Evolutionary conservation across 2,113 vertebrate species (phyloP).

Genomic region (Cyprinodon variegatus): DNA sequence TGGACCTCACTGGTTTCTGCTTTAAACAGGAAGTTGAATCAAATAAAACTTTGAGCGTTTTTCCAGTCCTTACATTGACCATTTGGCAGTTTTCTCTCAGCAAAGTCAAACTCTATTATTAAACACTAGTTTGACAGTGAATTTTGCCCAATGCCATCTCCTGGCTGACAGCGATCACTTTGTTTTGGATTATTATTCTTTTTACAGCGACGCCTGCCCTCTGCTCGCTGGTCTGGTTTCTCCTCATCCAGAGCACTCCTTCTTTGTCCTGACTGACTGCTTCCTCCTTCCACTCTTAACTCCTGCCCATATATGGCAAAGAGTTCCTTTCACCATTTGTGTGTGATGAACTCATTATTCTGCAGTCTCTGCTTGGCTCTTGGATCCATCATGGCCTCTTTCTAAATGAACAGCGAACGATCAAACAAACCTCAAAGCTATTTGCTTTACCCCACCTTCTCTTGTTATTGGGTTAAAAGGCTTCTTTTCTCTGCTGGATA

Average conservation of each 20-base stretch:
- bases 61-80: too few species aligned
- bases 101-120: too few species aligned
- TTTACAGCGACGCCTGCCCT: not conserved
- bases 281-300: slow-evolving; percentile 42
- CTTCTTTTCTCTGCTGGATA: not conserved
- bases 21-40: too few species aligned
- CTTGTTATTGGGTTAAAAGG: not conserved
- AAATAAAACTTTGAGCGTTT: too few species aligned
- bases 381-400: slow-evolving; percentile 10
- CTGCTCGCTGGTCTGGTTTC: slow-evolving; percentile 8
- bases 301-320: slow-evolving; percentile 66
- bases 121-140: too few species aligned
- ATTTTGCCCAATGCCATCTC: not conserved
- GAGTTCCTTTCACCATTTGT: slow-evolving; percentile 21
- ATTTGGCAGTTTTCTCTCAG: too few species aligned
- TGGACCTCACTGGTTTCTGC: too few species aligned
- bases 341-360: slow-evolving; percentile 28
- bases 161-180: slow-evolving; percentile 19
- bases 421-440: too few species aligned
- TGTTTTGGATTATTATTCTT: slow-evolving; percentile 10
- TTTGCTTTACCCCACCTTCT: not conserved
- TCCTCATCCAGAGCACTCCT: slow-evolving; percentile 19
- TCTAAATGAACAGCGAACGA: too few species aligned
- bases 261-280: slow-evolving; percentile 31
- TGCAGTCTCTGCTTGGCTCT: not conserved